phyloP scores from a whole-genome alignment of 2,888 invertebrate genomes.

The Metellina segmentata region DNA sequence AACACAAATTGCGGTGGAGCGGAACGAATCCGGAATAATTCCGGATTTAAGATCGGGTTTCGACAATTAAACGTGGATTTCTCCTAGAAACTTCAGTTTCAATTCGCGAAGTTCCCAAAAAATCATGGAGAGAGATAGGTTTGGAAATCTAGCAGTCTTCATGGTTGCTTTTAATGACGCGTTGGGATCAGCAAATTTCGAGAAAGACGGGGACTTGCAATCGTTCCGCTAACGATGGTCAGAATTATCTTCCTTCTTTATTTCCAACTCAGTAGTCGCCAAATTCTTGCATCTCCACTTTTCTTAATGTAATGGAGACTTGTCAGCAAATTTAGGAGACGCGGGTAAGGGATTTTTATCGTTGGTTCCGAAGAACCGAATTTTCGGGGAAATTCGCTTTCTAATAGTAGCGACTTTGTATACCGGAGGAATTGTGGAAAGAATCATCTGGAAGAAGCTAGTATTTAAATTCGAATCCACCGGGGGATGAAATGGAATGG shows the following conservation, averaged over 20 bases:
- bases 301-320: conserved; percentile 59
- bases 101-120: background rate
- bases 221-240: conserved; percentile 45
- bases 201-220: conserved; percentile 28
- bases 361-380: background rate
- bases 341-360: conserved; percentile 21
- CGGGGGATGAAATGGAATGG: background rate
- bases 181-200: conserved; percentile 60
- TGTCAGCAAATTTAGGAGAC: conserved; percentile 59
- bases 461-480: background rate
- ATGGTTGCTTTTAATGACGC: conserved; percentile 53
- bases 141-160: conserved; percentile 33
- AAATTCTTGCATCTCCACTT: conserved; percentile 58
- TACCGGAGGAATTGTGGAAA: background rate
- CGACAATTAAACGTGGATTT: background rate
- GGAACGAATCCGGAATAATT: too few relatives aligned
- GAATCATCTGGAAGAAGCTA: background rate
- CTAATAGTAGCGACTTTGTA: background rate
- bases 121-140: background rate
- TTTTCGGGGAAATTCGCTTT: background rate
- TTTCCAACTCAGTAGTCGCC: conserved; percentile 37
- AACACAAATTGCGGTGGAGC: too few relatives aligned
- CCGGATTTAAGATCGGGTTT: too few relatives aligned
- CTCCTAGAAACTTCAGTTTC: background rate
- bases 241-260: conserved; percentile 53